Percentiles rank a stretch among this genome's conserved stretches.
Evolutionary conservation across 2,113 vertebrate genomes (phyloP).

Genomic region (Sylvia atricapilla): DNA sequence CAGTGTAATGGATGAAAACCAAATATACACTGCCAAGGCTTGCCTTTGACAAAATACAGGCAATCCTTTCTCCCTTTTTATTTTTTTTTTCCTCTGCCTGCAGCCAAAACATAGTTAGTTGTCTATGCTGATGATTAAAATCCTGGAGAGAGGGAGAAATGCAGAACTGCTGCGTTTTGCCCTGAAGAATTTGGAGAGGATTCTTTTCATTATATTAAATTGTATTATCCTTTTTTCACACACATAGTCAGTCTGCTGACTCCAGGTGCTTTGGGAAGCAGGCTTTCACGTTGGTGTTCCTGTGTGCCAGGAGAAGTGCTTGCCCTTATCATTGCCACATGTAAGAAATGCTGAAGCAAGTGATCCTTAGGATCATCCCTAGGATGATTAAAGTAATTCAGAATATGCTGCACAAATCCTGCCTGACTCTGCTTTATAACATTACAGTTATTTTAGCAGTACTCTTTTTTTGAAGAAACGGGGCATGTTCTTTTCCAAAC

Average conservation of each 20-base stretch:
- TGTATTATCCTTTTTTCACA: not conserved
- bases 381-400: not conserved
- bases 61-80: not conserved
- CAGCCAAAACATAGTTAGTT: not conserved
- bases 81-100: not conserved
- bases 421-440: not conserved
- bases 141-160: not conserved
- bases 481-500: not conserved
- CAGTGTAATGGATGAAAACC: slow-evolving; percentile 5
- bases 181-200: not conserved
- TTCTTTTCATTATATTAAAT: not conserved
- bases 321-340: not conserved
- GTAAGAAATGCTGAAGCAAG: not conserved
- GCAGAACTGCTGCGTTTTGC: not conserved
- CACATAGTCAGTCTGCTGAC: not conserved
- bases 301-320: not conserved
- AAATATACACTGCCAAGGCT: not conserved
- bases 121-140: not conserved
- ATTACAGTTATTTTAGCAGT: not conserved
- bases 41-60: slow-evolving; percentile 10
- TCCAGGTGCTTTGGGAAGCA: not conserved
- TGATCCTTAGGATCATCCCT: not conserved
- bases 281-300: not conserved
- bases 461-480: not conserved
- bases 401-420: not conserved